phyloP scores from a whole-genome alignment of 2,888 invertebrate species.

The Drosophila kanekoi region DNA sequence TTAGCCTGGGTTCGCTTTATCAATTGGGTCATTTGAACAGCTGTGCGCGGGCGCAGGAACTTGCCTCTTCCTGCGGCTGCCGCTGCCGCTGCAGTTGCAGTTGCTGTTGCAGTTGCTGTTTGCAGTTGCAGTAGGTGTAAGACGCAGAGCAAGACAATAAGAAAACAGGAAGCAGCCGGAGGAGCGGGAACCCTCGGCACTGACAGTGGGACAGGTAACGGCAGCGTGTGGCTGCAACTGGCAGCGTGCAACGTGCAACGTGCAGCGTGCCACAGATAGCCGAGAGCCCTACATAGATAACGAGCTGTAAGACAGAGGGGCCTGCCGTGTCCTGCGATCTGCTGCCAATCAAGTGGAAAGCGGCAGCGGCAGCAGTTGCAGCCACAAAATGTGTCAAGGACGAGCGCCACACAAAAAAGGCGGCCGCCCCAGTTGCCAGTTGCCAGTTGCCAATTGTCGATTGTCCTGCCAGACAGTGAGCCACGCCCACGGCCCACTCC shows the following conservation, averaged over 20 bases:
- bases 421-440: slow-evolving; percentile 15
- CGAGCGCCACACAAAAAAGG: slow-evolving; percentile 68
- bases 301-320: slow-evolving; percentile 22
- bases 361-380: background rate
- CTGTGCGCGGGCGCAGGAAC: slow-evolving; percentile 44
- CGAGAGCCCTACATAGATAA: slow-evolving; percentile 81
- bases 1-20: background rate
- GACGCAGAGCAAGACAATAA: slow-evolving; percentile 12
- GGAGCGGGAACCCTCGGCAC: slow-evolving; percentile 9
- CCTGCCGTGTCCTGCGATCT: slow-evolving; percentile 29
- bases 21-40: slow-evolving; percentile 57
- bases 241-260: slow-evolving; percentile 10
- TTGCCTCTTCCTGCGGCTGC: slow-evolving; percentile 21
- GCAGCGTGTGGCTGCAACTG: slow-evolving; percentile 41
- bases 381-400: slow-evolving; percentile 74
- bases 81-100: too few relatives aligned
- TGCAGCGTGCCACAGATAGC: slow-evolving; percentile 58
- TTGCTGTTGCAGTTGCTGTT: slow-evolving; percentile 19
- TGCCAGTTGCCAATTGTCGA: slow-evolving; percentile 9
- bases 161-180: slow-evolving; percentile 45
- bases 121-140: slow-evolving; percentile 23
- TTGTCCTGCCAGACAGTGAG: slow-evolving; percentile 9
- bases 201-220: slow-evolving; percentile 44
- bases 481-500: slow-evolving; percentile 16
- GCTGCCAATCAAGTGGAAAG: slow-evolving; percentile 64